Evolutionary conservation across 1,140 invertebrate genomes (phyloP).

Genomic region (Drosophila lini): DNA sequence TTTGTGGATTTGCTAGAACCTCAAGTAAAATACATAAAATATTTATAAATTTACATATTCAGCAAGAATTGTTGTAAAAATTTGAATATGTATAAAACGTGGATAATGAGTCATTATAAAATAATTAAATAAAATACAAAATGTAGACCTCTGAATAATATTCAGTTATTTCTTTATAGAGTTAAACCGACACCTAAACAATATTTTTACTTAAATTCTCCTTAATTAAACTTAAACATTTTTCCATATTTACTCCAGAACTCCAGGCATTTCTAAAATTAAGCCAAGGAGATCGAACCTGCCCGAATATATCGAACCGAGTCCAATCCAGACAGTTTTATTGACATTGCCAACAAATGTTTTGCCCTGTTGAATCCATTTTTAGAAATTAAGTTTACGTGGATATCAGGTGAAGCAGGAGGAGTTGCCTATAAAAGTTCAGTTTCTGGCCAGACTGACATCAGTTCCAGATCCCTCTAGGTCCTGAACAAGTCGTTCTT

Average conservation of each 20-base stretch:
- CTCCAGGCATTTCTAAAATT: background rate
- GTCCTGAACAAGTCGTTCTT: background rate
- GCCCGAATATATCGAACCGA: background rate
- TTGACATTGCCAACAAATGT: conserved; percentile 7
- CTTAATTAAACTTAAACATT: background rate
- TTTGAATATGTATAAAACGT: background rate
- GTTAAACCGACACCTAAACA: background rate
- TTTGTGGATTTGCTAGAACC: background rate
- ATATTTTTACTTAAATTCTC: too few species aligned
- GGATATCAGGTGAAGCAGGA: background rate
- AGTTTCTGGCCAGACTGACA: background rate
- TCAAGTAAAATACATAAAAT: background rate
- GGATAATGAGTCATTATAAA: background rate
- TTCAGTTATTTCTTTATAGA: background rate
- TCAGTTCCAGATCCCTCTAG: conserved; percentile 4
- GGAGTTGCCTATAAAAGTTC: background rate
- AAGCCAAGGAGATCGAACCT: conserved; percentile 3
- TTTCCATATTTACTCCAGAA: background rate
- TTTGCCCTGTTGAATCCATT: background rate
- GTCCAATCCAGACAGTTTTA: background rate
- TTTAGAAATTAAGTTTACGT: conserved; percentile 14
- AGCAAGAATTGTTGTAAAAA: background rate
- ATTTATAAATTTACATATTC: background rate
- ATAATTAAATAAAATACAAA: background rate
- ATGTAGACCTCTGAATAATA: background rate